These are phyloP conservation scores for Ceramica pisi DNA, from an alignment of 2,888 invertebrate genomes.

Conservation along the genomic window DNA sequence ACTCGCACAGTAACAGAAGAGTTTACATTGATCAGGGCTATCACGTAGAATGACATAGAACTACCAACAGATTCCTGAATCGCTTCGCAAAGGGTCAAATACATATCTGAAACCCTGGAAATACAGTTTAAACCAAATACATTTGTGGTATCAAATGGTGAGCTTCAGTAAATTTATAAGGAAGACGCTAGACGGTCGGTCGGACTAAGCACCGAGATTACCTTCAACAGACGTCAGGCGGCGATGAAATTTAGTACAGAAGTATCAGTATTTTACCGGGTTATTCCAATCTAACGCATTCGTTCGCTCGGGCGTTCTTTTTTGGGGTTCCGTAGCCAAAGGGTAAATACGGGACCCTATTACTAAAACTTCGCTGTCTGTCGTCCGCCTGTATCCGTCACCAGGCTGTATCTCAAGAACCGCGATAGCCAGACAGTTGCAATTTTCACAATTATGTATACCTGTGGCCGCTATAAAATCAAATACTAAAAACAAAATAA, in stretches of 20 bases:
- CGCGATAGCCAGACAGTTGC: too few species aligned
- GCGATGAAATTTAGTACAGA: constrained; percentile 1
- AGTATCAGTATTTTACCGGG: background rate
- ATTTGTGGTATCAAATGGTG: constrained; percentile 50
- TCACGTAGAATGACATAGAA: background rate
- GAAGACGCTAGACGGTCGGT: constrained; percentile 11
- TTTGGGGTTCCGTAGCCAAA: too few species aligned
- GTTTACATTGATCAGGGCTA: too few species aligned
- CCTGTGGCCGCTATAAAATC: too few species aligned
- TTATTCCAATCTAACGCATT: background rate
- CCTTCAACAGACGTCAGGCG: constrained; percentile 1
- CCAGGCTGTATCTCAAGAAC: too few species aligned
- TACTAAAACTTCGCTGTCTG: too few species aligned
- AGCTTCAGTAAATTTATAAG: constrained; percentile 58
- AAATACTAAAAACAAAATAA: too few species aligned
- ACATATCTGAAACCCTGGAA: constrained; percentile 7
- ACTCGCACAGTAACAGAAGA: too few species aligned
- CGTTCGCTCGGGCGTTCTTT: too few species aligned
- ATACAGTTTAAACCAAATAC: constrained; percentile 44
- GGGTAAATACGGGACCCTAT: too few species aligned
- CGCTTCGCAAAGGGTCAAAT: constrained; percentile 9
- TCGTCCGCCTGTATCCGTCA: too few species aligned
- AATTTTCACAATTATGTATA: too few species aligned
- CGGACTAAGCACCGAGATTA: constrained; percentile 48
- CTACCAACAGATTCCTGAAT: background rate